Evolutionary conservation across 2,797 vertebrate species (phyloP), one percentile per base, ranked within the genome.

Genomic region (Hirundo rustica): DNA sequence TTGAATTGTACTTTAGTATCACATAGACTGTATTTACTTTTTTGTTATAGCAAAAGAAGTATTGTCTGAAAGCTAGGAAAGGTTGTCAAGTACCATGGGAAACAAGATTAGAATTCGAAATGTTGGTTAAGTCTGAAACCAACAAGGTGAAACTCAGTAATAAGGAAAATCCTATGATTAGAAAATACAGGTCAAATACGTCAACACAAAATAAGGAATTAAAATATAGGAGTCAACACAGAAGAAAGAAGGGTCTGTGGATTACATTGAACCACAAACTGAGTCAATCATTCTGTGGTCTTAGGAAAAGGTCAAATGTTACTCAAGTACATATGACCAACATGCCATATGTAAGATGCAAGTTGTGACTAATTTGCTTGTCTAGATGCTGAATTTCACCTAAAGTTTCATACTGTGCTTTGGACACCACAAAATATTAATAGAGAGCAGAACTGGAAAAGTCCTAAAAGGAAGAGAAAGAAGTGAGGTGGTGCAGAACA

Each of bases 251-350:
- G 44, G 44, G 19, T 60, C 82, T 61, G 68, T 93, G 82, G 45
- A 57, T 73, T 85, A 70, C 58, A 68, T 1, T n/a, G 27, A 85
- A 57, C 54, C 79, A 77, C 79, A 93, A 38, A 25, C 64, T 65
- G 72, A 83, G 76, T 89, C 62, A 94, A 7, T 27, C 10, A 13
- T 81, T 95, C 70, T 42, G 29, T n/a, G 16, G 23, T 88, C n/a
- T 53, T 72, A 71, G n/a, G 14, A 11, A 96, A 96, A 96, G 57
- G 88, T 89, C 88, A 96, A 88, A 85, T 64, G 18, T 38, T 71
- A 57, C n/a, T 91, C 10, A 58, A 80, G 44, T 67, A 8, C 16
- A 19, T 65, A 61, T 68, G 60, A 76, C 36, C 38, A 29, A 4
- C 36, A 66, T 9, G 9, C 54, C 74, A 77, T 32, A 45, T 66